Conservation (phyloP, 2,888 invertebrate genomes). For the Rapana venosa region DNA sequence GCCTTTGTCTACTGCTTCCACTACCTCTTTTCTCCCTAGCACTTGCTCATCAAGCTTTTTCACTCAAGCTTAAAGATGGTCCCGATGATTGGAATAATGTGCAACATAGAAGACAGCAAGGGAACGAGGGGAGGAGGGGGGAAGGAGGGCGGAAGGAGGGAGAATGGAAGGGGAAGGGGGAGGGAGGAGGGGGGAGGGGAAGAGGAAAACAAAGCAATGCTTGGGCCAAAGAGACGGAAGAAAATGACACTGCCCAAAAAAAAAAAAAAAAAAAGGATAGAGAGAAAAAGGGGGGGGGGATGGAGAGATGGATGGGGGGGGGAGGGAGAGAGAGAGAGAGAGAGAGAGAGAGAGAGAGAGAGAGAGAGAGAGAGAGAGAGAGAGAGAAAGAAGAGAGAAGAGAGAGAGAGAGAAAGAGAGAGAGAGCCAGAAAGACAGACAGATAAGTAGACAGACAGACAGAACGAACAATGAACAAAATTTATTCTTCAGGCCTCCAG, state of each 20-base stretch:
- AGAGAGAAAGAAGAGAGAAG: slow-evolving; percentile 37
- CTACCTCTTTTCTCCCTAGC: too few species aligned
- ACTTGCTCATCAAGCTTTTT: slow-evolving; percentile 1
- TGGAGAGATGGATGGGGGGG: not conserved
- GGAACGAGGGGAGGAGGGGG: not conserved
- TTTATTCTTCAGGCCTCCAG: too few species aligned
- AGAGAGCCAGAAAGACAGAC: too few species aligned
- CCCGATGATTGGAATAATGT: not conserved
- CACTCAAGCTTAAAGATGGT: slow-evolving; percentile 24
- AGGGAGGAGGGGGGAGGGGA: not conserved
- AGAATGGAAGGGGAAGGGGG: not conserved
- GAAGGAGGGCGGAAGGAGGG: not conserved
- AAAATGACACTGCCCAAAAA: too few species aligned
- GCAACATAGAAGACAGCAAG: not conserved
- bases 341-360: slow-evolving; percentile 28
- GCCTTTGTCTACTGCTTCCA: not conserved
- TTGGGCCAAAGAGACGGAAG: too few species aligned
- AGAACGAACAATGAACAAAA: too few species aligned
- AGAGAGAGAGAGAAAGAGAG: slow-evolving; percentile 11
- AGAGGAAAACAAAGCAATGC: not conserved
- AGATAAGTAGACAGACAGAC: too few species aligned
- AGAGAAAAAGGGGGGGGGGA: not conserved
- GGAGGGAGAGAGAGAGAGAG: not conserved
- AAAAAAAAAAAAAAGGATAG: too few species aligned
- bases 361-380: slow-evolving; percentile 42